Conservation (phyloP, 2,113 vertebrate genomes). For the Crypturellus undulatus region DNA sequence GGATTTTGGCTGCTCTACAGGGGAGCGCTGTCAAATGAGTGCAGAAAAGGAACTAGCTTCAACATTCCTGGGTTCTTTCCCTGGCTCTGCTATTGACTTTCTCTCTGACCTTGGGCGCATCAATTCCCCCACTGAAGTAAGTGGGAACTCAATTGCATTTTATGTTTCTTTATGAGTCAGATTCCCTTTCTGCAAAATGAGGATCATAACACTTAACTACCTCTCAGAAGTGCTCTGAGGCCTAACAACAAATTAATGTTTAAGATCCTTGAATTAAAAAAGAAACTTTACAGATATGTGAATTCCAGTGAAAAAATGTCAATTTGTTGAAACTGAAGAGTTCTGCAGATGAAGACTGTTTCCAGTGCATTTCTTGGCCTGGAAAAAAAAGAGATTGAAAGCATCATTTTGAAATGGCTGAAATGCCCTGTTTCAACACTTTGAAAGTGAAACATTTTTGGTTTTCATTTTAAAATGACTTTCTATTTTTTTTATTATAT, state of each 20-base stretch:
- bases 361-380: constrained; percentile 21
- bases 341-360: constrained; percentile 45
- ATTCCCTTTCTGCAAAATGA: constrained; percentile 69
- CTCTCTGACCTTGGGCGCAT: constrained; percentile 56
- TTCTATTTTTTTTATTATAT: constrained; percentile 49
- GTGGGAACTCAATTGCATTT: constrained; percentile 64
- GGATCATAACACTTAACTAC: constrained; percentile 70
- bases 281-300: constrained; percentile 1
- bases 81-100: constrained; percentile 45
- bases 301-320: constrained; percentile 50
- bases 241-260: constrained; percentile 69
- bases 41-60: neutral
- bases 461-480: constrained; percentile 56
- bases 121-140: constrained; percentile 60
- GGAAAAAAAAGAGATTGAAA: constrained; percentile 6
- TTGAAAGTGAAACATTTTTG: constrained; percentile 54
- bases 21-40: neutral
- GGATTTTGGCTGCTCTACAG: neutral
- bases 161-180: constrained; percentile 66
- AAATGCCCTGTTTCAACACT: constrained; percentile 37
- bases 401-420: constrained; percentile 34
- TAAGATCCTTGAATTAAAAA: constrained; percentile 26
- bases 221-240: constrained; percentile 59
- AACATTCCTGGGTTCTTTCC: neutral
- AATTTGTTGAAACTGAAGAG: constrained; percentile 38